A percentile compares a stretch with the other conserved stretches of the same genome.
phyloP scores from a whole-genome alignment of 1,140 invertebrate species.

The Araneus ventricosus region DNA sequence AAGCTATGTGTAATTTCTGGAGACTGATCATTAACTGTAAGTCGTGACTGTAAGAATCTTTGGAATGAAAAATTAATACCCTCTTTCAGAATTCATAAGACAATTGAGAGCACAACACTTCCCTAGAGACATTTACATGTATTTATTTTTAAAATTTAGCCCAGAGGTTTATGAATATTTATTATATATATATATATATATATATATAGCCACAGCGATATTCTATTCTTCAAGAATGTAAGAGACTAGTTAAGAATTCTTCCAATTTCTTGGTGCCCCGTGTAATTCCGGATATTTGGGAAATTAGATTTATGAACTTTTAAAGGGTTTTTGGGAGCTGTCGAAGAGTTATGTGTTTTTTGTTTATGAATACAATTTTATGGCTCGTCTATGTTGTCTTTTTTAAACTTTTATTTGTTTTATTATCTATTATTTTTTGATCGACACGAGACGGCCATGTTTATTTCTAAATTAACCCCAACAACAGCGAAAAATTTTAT shows the following conservation, averaged over 20 bases:
- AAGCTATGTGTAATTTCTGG: background rate
- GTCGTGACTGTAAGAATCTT: background rate
- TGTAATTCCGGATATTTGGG: conserved; percentile 40
- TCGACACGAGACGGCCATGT: too few species aligned
- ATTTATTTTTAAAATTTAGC: conserved; percentile 53
- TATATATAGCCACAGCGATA: background rate
- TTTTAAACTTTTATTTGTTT: too few species aligned
- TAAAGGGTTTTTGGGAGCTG: background rate
- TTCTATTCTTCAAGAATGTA: conserved; percentile 31
- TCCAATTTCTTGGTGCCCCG: background rate
- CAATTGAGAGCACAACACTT: conserved; percentile 39
- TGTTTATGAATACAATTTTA: too few species aligned
- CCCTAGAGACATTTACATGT: conserved; percentile 10
- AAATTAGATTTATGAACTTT: conserved; percentile 61
- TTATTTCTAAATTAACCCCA: too few species aligned
- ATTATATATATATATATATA: too few species aligned
- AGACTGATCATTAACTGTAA: background rate
- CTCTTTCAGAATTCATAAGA: conserved; percentile 47
- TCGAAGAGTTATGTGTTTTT: background rate
- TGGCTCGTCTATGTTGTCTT: too few species aligned
- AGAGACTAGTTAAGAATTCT: conserved; percentile 42
- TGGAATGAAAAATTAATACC: conserved; percentile 46
- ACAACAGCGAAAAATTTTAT: too few species aligned
- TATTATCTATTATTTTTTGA: too few species aligned
- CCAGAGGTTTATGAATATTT: conserved; percentile 56